A percentile compares a stretch with the other conserved stretches of the same genome.
Conservation (phyloP, 2,888 invertebrate genomes). For the Apomyelois bistriatella region DNA sequence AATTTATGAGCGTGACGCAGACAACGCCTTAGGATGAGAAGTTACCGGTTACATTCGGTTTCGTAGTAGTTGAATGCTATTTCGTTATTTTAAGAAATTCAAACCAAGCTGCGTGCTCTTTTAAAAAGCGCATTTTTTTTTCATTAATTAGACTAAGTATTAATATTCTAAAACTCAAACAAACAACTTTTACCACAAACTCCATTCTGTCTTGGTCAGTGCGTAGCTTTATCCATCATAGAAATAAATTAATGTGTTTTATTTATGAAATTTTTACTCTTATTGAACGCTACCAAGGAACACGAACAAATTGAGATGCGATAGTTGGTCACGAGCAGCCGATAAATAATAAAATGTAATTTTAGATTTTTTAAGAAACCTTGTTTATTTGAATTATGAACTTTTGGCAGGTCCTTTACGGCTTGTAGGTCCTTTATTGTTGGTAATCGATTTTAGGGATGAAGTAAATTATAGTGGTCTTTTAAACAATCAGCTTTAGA, state of each 20-base stretch:
- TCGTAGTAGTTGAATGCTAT: too few species aligned
- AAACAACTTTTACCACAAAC: too few species aligned
- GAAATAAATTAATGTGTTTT: constrained; percentile 43
- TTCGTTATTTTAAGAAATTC: not conserved
- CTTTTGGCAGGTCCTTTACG: not conserved
- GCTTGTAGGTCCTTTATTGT: too few species aligned
- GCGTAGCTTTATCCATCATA: constrained; percentile 21
- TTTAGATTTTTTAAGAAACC: not conserved
- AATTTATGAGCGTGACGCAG: constrained; percentile 70
- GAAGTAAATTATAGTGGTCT: too few species aligned
- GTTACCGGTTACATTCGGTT: not conserved
- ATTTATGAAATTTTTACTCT: constrained; percentile 23
- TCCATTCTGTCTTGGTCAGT: not conserved
- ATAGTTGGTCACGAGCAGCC: not conserved
- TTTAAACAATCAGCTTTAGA: too few species aligned
- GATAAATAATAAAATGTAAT: not conserved
- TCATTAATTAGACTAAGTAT: too few species aligned
- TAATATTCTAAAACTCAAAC: too few species aligned
- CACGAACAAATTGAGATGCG: constrained; percentile 8
- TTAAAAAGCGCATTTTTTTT: too few species aligned
- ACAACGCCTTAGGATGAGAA: constrained; percentile 41
- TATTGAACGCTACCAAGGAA: constrained; percentile 4
- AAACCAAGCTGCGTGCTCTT: too few species aligned
- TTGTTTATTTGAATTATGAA: not conserved
- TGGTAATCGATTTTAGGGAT: too few species aligned